Evolutionary conservation across 2,797 vertebrate genomes (phyloP).

Genomic region (Melanotaenia boesemani): DNA sequence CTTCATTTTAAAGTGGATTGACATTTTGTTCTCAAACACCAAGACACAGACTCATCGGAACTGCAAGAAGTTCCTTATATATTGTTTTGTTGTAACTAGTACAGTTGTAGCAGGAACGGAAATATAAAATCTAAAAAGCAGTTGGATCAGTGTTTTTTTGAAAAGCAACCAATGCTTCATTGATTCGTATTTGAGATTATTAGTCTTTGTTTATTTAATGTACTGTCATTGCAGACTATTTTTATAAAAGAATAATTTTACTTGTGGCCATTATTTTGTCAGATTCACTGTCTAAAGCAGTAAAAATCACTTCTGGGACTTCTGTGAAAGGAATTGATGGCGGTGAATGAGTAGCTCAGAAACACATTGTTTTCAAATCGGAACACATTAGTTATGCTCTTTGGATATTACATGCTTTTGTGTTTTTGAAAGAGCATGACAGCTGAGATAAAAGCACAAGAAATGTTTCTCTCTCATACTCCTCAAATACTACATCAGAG

Average conservation of each 20-base stretch:
- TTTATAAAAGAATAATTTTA: neutral
- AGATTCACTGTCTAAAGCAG: neutral
- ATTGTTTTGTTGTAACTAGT: too few relatives aligned
- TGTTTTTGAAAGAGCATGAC: neutral
- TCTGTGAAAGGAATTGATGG: neutral
- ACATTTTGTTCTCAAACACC: conserved; percentile 1
- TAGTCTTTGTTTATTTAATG: neutral
- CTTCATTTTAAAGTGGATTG: neutral
- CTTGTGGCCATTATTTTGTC: neutral
- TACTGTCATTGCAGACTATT: neutral
- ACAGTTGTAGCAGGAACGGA: neutral
- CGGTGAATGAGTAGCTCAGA: neutral
- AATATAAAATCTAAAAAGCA: neutral
- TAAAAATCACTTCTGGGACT: neutral
- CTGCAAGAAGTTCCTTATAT: neutral
- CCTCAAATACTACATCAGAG: neutral
- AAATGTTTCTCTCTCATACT: neutral
- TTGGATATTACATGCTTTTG: neutral
- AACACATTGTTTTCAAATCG: neutral
- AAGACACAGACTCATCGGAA: neutral
- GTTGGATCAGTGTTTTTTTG: neutral
- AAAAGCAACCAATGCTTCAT: neutral
- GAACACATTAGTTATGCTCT: neutral
- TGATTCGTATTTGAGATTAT: neutral
- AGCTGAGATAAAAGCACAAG: neutral